Evolutionary conservation across 1,140 invertebrate genomes (phyloP), one percentile per base, ranked within the genome.

Genomic region (Oryctes rhinoceros): DNA sequence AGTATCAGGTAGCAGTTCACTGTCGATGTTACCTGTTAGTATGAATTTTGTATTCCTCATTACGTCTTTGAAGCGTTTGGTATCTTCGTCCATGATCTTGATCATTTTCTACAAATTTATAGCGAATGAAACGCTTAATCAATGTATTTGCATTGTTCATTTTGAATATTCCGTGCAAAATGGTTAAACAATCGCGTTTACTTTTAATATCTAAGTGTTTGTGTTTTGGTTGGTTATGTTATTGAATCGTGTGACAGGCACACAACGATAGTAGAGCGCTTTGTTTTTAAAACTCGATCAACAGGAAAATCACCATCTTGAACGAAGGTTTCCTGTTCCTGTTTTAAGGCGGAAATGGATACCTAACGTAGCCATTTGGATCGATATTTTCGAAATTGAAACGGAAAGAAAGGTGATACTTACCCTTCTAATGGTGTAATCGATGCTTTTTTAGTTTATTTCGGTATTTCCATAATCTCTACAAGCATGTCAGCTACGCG

Each of bases 251-350:
- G 30, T 80, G 76, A 78, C 59, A 49, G 20, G 1, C 15, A 59
- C 53, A 71, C 65, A 18, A 67, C 18, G 24, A 37, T 71, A 24
- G 24, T 30, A 35, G 65, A 15, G 47, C 47, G 75, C 75, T 75
- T 76, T 81, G 67, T 78, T 79, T 81, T 82, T 74, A 78, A 83
- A 76, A 44, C 75, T 24, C 80, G 65, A 53, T 37, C 47, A 77
- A 85, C 85, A 83, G 81, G 81, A 81, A 82, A 82, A 84, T 83
- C 84, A 82, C 85, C 85, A 86, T 86, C 80, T 85, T 87, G 83
- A 78, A 82, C 59, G 49, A 35, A 80, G 83, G 82, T 85, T 88
- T 88, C 87, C 87, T 87, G 85, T 87, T 87, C 87, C 87, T 88
- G 87, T 87, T 82, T 75, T 53, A 77, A 82, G 81, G 82, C 86